phyloP scores from a whole-genome alignment of 1,140 invertebrate genomes.

The Rhynchophorus ferrugineus region DNA sequence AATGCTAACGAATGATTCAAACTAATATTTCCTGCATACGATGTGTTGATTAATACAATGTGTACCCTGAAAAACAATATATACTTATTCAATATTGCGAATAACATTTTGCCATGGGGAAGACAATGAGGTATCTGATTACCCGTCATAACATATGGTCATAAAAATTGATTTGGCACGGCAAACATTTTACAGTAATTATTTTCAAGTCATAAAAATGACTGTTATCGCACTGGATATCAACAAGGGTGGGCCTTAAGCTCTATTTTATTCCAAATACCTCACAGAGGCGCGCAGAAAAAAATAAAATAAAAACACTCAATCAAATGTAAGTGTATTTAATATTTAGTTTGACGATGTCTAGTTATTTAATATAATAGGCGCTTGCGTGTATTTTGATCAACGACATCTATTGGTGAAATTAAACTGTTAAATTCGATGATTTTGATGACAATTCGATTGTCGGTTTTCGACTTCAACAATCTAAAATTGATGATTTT shows the following conservation, averaged over 20 bases:
- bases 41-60: neutral
- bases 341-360: too few relatives aligned
- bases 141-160: constrained; percentile 8
- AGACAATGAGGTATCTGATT: constrained; percentile 4
- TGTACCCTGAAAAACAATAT: neutral
- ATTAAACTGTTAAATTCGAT: too few relatives aligned
- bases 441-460: too few relatives aligned
- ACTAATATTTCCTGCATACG: too few relatives aligned
- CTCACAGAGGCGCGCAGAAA: neutral
- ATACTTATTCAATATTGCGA: neutral
- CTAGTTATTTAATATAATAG: too few relatives aligned
- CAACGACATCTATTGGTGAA: too few relatives aligned
- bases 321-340: too few relatives aligned
- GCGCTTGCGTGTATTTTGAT: too few relatives aligned
- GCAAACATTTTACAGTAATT: constrained; percentile 16
- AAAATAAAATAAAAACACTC: too few relatives aligned
- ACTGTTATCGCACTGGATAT: constrained; percentile 6
- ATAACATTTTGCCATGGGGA: neutral
- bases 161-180: constrained; percentile 13
- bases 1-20: too few relatives aligned
- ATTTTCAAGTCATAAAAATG: constrained; percentile 15
- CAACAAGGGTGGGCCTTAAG: constrained; percentile 11
- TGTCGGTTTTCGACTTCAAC: too few relatives aligned
- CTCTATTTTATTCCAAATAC: constrained; percentile 1
- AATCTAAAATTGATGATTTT: too few relatives aligned